Evolutionary conservation across 1,140 invertebrate genomes (phyloP), one percentile per base, ranked within the genome.

Genomic region (Drosophila parvula): DNA sequence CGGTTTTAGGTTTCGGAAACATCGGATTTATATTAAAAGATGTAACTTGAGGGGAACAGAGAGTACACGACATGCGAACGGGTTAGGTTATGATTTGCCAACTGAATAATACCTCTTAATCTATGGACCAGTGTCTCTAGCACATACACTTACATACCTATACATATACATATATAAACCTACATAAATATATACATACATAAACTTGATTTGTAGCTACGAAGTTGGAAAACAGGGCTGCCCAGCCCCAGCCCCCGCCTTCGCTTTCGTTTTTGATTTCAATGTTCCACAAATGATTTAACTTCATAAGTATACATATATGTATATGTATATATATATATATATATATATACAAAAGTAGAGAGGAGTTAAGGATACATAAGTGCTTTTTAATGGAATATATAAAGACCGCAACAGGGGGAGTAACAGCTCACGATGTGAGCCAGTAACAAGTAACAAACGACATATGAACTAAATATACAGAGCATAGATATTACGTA

Each of bases 301-400:
- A 43, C 36, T 60, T 60, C 36, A 60, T 58, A 78, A 22, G 51
- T 41, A 62, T 43, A 75, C n/a, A 74, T 53, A 65, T 51, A 60
- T 22, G 67, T 45, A 60, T 48, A 70, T 41, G 71, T 48, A 57
- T 41, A 74, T 51, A 79, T 27, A 51, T 58, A 38, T 45, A 67
- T 36, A 74, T 45, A 64, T 65, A 61, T 16, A 43, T 27, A 40
- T 30, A 67, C 48, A 76, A 30, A 56, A 47, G 55, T 78, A 78
- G 74, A 48, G 32, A 36, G 34, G 34, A 64, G 27, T 65, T 86
- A 86, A 88, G 79, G 58, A 82, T 86, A 88, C 83, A 88, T 86
- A 86, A 86, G 83, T 86, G 83, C 83, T 86, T 86, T 86, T 86
- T 86, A 88, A 79, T 67, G 79, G 60, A 83, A 88, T 89, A 88